Evolutionary conservation across 1,140 invertebrate species (phyloP).

Genomic region (Halesus radiatus): DNA sequence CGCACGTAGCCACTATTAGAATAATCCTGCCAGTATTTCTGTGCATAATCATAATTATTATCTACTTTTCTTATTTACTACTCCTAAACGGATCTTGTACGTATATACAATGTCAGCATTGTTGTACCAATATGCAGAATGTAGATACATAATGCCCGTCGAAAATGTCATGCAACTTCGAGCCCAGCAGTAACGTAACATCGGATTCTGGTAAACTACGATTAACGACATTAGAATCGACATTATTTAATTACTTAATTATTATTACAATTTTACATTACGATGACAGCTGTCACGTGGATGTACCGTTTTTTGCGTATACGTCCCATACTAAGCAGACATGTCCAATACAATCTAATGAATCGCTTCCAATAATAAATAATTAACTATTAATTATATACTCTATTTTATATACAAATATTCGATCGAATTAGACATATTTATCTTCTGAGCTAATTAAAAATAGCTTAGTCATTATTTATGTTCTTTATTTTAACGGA

Average conservation of each 20-base stretch:
- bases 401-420: constrained; percentile 25
- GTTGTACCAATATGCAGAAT: constrained; percentile 35
- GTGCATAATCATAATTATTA: neutral
- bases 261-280: neutral
- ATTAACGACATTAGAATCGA: constrained; percentile 5
- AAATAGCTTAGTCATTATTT: too few species aligned
- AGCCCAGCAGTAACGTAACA: neutral
- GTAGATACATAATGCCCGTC: neutral
- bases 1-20: constrained; percentile 11
- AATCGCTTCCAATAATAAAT: neutral
- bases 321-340: neutral
- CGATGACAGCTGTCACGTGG: constrained; percentile 45
- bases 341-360: neutral
- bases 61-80: constrained; percentile 42
- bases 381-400: neutral
- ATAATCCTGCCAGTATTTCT: neutral
- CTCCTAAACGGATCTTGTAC: constrained; percentile 21
- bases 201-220: neutral
- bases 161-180: constrained; percentile 29
- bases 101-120: constrained; percentile 35
- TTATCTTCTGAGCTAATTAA: too few species aligned
- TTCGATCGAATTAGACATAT: constrained; percentile 23
- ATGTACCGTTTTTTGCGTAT: neutral
- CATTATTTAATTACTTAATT: constrained; percentile 15
- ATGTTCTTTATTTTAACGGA: too few species aligned